Evolutionary conservation across 2,113 vertebrate species (phyloP).

Genomic region (Ursus arctos): DNA sequence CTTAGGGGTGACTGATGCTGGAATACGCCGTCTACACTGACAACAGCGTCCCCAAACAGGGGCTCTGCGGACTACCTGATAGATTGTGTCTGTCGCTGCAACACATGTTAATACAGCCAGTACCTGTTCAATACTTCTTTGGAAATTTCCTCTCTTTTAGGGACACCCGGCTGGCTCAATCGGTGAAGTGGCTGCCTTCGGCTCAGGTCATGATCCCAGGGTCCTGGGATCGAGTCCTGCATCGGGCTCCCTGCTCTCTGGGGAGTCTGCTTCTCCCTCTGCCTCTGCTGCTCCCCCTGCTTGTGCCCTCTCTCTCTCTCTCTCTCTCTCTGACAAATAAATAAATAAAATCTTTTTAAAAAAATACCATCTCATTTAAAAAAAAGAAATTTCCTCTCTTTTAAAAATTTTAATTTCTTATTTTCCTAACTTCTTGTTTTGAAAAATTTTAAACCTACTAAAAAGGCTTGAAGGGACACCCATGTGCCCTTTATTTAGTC

Average conservation of each 20-base stretch:
- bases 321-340: too few species aligned
- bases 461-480: background rate
- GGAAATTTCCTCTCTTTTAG: background rate
- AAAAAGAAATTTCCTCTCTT: background rate
- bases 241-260: too few species aligned
- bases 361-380: too few species aligned
- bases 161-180: too few species aligned
- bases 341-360: too few species aligned
- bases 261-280: too few species aligned
- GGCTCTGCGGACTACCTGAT: rapidly evolving
- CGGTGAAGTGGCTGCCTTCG: too few species aligned
- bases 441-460: background rate
- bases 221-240: too few species aligned
- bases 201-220: too few species aligned
- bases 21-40: rapidly evolving
- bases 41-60: rapidly evolving
- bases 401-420: background rate
- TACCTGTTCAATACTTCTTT: background rate
- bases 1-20: background rate
- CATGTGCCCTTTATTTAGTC: background rate
- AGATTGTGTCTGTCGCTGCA: background rate
- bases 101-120: rapidly evolving
- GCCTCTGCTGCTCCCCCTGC: too few species aligned
- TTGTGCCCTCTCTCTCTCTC: too few species aligned
- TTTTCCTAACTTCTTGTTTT: background rate